phyloP scores from a whole-genome alignment of 2,888 invertebrate species.

The Lissonota sp. region DNA sequence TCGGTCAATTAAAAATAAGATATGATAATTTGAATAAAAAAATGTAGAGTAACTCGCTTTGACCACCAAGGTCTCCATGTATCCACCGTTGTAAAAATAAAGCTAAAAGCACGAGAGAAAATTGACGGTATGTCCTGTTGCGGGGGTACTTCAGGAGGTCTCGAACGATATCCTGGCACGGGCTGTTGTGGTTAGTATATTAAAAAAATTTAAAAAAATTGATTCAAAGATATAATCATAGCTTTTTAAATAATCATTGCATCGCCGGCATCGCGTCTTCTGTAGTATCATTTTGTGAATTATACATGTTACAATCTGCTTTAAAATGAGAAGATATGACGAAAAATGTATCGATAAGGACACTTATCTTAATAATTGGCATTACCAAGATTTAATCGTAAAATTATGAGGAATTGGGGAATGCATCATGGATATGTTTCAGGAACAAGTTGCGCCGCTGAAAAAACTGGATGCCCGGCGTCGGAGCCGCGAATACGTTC shows the following conservation, averaged over 20 bases:
- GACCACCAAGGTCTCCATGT: slow-evolving; percentile 59
- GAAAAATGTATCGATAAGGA: too few relatives aligned
- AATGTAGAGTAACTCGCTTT: slow-evolving; percentile 53
- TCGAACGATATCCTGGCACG: slow-evolving; percentile 65
- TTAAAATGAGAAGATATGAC: too few relatives aligned
- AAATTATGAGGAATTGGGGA: not conserved
- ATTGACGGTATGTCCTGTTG: slow-evolving; percentile 71
- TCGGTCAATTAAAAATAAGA: slow-evolving; percentile 13
- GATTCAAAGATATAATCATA: too few relatives aligned
- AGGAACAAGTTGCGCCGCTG: slow-evolving; percentile 68
- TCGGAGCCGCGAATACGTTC: slow-evolving; percentile 67
- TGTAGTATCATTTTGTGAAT: too few relatives aligned
- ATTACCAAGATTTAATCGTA: too few relatives aligned
- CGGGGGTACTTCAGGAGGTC: slow-evolving; percentile 58
- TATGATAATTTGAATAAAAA: slow-evolving; percentile 27
- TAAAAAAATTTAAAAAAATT: not conserved
- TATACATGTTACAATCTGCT: too few relatives aligned
- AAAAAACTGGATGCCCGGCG: slow-evolving; percentile 59
- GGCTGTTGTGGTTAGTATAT: slow-evolving; percentile 73
- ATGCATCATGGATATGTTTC: not conserved
- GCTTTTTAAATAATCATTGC: too few relatives aligned
- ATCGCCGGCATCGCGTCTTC: too few relatives aligned
- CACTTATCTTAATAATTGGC: too few relatives aligned
- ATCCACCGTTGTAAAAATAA: slow-evolving; percentile 32
- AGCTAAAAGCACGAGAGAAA: slow-evolving; percentile 4